Percentiles rank a stretch among this genome's conserved stretches.
Conservation (phyloP, 2,888 invertebrate genomes). For the Parnassius glacialis region DNA sequence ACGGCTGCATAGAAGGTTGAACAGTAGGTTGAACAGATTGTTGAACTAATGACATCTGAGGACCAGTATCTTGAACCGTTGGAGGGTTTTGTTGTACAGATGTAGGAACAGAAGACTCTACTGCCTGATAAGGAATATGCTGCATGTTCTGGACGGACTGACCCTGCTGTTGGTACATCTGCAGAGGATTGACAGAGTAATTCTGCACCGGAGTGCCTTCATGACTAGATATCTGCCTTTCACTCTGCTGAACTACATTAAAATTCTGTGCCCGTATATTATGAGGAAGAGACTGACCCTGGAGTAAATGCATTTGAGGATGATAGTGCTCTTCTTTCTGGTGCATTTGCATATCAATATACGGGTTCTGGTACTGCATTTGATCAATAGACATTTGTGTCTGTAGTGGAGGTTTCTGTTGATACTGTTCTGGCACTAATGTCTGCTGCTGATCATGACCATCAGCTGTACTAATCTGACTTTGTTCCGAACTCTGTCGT, state of each 20-base stretch:
- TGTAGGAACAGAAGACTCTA: constrained; percentile 41
- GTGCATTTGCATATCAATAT: constrained; percentile 53
- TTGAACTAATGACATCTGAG: constrained; percentile 28
- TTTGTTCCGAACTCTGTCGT: constrained; percentile 71
- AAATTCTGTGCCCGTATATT: constrained; percentile 66
- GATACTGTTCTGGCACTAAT: constrained; percentile 53
- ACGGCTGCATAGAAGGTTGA: constrained; percentile 21
- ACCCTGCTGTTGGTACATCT: constrained; percentile 65
- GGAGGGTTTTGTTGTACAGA: constrained; percentile 40
- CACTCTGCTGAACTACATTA: constrained; percentile 64
- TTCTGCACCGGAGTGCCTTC: constrained; percentile 77
- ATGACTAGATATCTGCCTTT: constrained; percentile 77
- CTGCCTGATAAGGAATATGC: constrained; percentile 39
- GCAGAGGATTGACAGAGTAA: constrained; percentile 68
- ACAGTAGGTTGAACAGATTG: constrained; percentile 21
- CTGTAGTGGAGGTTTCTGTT: constrained; percentile 55
- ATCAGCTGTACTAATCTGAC: constrained; percentile 64
- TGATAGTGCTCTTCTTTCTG: constrained; percentile 66
- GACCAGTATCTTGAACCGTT: constrained; percentile 20
- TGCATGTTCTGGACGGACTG: constrained; percentile 51
- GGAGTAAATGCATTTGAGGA: constrained; percentile 55
- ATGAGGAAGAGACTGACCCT: constrained; percentile 71
- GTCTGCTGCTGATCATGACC: constrained; percentile 57
- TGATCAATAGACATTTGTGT: constrained; percentile 67
- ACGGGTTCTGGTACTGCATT: constrained; percentile 55